These are phyloP conservation scores for Ditula angustiorana DNA, from an alignment of 2,888 invertebrate genomes.

Conservation along the genomic window DNA sequence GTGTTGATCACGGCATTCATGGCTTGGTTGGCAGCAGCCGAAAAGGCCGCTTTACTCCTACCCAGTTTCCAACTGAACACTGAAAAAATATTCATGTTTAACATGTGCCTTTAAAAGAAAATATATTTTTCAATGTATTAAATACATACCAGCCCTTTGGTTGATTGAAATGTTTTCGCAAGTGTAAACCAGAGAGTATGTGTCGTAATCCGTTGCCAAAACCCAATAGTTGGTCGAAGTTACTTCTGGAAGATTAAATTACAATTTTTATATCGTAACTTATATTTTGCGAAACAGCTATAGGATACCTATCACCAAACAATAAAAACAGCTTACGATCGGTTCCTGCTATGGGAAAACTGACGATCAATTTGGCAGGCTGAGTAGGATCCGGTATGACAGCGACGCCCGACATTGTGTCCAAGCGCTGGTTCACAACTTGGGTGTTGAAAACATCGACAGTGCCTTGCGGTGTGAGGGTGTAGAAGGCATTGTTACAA, in stretches of 20 bases:
- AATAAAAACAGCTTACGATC: conserved; percentile 1
- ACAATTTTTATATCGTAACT: neutral
- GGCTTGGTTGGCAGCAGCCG: neutral
- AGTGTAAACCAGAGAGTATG: conserved; percentile 19
- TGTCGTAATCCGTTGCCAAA: conserved; percentile 13
- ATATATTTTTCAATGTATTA: neutral
- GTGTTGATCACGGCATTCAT: conserved; percentile 7
- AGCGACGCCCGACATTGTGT: conserved; percentile 74
- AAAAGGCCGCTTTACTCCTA: neutral
- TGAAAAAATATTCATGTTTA: neutral
- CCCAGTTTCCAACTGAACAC: conserved; percentile 27
- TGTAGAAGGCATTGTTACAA: conserved; percentile 36
- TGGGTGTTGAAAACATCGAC: conserved; percentile 38
- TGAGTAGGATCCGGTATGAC: conserved; percentile 52
- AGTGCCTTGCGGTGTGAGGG: neutral
- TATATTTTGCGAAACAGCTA: neutral
- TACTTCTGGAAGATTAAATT: conserved; percentile 14
- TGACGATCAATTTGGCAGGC: conserved; percentile 75
- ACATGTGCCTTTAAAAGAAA: neutral
- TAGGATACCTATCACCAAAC: neutral
- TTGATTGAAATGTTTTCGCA: conserved; percentile 8
- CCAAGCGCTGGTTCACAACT: conserved; percentile 65
- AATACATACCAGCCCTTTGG: conserved; percentile 2
- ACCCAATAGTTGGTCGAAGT: conserved; percentile 15
- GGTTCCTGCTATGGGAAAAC: conserved; percentile 66